Evolutionary conservation across 2,113 vertebrate genomes (phyloP).

Genomic region (Pelecanus crispus): DNA sequence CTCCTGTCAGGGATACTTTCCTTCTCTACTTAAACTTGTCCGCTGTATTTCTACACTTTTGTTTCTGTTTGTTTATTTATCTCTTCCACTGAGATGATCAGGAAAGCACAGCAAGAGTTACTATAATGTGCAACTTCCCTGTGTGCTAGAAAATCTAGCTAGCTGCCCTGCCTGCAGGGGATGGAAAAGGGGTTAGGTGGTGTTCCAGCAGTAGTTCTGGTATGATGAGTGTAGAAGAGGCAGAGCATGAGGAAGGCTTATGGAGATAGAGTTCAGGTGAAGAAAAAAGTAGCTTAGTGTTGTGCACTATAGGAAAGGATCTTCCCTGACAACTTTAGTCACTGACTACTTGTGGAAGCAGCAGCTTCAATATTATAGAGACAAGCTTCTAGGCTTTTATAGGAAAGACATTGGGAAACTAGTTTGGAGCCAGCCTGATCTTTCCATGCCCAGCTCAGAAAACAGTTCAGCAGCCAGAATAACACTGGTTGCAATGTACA

Average conservation of each 20-base stretch:
- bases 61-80: neutral
- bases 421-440: neutral
- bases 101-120: neutral
- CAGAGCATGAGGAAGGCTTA: neutral
- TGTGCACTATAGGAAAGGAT: neutral
- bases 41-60: neutral
- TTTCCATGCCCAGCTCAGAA: neutral
- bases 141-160: neutral
- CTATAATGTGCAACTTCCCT: accelerated
- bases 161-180: neutral
- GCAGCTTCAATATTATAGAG: neutral
- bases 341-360: neutral
- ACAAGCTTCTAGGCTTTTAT: neutral
- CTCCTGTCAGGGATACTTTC: neutral
- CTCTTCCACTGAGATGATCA: neutral
- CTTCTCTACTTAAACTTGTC: neutral
- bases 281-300: neutral
- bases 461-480: neutral
- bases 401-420: neutral
- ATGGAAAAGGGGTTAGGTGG: neutral
- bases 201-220: neutral
- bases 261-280: neutral
- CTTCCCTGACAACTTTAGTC: neutral
- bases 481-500: neutral
- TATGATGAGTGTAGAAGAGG: neutral